Evolutionary conservation across 2,888 invertebrate genomes (phyloP).

Genomic region (Cheilosia variabilis): DNA sequence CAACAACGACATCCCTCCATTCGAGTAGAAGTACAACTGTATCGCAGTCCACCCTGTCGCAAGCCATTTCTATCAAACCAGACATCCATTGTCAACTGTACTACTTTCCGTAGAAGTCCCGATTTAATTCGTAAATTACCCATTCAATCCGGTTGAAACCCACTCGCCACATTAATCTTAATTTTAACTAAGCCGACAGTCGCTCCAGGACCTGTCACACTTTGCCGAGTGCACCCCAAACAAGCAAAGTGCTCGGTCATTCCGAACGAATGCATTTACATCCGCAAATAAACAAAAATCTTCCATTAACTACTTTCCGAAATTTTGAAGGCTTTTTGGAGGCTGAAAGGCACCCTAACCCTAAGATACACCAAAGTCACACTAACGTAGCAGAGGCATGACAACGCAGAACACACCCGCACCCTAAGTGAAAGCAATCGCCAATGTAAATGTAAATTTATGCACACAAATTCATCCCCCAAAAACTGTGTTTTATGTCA

Average conservation of each 20-base stretch:
- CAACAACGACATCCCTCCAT: background rate
- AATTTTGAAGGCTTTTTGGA: background rate
- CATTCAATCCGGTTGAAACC: conserved; percentile 39
- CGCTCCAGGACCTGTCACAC: conserved; percentile 21
- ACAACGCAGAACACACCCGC: background rate
- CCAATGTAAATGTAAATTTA: conserved; percentile 53
- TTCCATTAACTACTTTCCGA: conserved; percentile 61
- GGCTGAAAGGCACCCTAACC: conserved; percentile 23
- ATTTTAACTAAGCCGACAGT: conserved; percentile 46
- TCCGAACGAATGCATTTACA: conserved; percentile 50
- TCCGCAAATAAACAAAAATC: conserved; percentile 52
- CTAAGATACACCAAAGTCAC: conserved; percentile 13
- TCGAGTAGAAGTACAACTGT: background rate
- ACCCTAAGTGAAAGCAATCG: conserved; percentile 12
- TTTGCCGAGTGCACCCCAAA: conserved; percentile 4
- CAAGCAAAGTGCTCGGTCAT: conserved; percentile 12
- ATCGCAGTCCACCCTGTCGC: background rate
- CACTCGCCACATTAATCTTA: conserved; percentile 65
- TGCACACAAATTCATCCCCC: conserved; percentile 58
- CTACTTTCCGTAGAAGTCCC: background rate
- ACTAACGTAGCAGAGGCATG: conserved; percentile 2
- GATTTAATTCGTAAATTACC: conserved; percentile 5
- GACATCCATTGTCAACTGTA: conserved; percentile 6
- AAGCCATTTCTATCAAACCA: conserved; percentile 1
- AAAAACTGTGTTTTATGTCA: conserved; percentile 28